phyloP scores from a whole-genome alignment of 2,797 vertebrate genomes.

The Simalia tracyae region DNA sequence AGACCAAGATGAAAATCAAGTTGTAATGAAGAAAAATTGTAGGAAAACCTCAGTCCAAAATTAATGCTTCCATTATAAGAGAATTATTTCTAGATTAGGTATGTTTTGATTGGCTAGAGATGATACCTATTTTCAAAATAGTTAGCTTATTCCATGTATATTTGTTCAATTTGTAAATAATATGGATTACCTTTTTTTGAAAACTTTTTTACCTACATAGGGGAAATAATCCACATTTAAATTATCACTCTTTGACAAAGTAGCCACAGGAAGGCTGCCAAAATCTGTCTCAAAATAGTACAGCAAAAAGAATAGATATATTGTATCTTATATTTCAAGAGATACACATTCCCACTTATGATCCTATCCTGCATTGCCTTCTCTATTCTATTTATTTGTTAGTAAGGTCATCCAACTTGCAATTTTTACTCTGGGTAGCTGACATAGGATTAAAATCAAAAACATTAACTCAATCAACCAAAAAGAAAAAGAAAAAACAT shows the following conservation, averaged over 20 bases:
- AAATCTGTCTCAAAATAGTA: slow-evolving; percentile 38
- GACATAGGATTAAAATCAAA: neutral
- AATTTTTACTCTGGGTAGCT: neutral
- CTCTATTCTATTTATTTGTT: neutral
- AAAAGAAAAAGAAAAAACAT: neutral
- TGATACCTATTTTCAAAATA: slow-evolving; percentile 18
- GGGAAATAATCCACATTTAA: slow-evolving; percentile 14
- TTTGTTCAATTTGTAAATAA: slow-evolving; percentile 53
- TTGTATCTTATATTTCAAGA: slow-evolving; percentile 2
- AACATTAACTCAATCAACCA: neutral
- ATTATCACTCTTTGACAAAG: slow-evolving; percentile 36
- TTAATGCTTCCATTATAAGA: neutral
- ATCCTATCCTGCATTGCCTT: neutral
- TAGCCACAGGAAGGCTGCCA: slow-evolving; percentile 46
- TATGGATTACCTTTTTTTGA: slow-evolving; percentile 39
- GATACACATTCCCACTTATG: neutral
- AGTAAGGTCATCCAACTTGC: neutral
- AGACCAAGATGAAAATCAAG: neutral
- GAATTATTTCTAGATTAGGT: neutral
- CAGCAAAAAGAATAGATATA: slow-evolving; percentile 15
- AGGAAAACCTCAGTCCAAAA: neutral
- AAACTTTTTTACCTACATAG: slow-evolving; percentile 33
- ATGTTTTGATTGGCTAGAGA: slow-evolving; percentile 16
- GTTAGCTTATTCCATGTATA: slow-evolving; percentile 17
- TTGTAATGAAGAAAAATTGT: neutral